phyloP scores from a whole-genome alignment of 2,113 vertebrate species.

The Alouatta palliata region DNA sequence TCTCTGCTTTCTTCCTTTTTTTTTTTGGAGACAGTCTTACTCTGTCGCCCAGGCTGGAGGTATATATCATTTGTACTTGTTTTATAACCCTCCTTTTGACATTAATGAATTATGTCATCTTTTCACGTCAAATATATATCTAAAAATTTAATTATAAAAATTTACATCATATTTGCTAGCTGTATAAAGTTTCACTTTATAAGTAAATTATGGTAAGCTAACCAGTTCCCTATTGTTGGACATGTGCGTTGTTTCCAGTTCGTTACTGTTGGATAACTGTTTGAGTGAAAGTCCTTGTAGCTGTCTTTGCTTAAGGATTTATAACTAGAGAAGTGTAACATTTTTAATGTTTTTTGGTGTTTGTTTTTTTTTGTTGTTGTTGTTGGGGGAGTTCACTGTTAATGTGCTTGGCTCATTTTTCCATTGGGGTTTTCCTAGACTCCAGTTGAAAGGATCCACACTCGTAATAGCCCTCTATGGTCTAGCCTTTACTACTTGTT shows the following conservation, averaged over 20 bases:
- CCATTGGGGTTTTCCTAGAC: background rate
- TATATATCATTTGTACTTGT: background rate
- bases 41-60: background rate
- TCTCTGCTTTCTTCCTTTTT: too few species aligned
- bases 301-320: constrained; percentile 11
- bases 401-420: background rate
- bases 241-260: background rate
- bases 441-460: background rate
- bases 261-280: background rate
- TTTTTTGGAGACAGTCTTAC: too few species aligned
- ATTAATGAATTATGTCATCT: background rate
- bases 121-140: background rate
- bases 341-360: background rate
- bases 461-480: background rate
- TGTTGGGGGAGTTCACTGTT: background rate
- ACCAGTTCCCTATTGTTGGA: background rate
- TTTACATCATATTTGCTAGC: background rate
- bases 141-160: background rate
- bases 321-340: background rate
- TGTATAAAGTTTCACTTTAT: background rate
- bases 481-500: background rate
- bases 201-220: background rate
- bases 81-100: background rate
- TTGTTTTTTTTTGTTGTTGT: background rate
- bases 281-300: background rate